phyloP scores from a whole-genome alignment of 2,113 vertebrate species.

The Otolemur garnettii region DNA sequence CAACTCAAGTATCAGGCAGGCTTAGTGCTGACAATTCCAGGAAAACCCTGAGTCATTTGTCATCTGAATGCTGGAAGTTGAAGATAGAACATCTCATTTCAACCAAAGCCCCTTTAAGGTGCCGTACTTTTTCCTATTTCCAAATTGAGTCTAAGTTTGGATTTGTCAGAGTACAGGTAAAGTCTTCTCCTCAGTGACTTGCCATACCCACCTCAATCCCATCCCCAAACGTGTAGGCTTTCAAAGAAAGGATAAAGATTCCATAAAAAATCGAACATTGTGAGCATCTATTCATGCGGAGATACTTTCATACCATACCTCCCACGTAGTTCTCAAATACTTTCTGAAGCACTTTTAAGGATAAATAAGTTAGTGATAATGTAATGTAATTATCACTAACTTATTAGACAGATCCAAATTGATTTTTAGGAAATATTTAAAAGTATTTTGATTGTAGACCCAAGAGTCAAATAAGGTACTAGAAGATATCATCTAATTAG shows the following conservation, averaged over 20 bases:
- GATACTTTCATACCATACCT: not conserved
- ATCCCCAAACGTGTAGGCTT: not conserved
- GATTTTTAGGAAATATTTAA: not conserved
- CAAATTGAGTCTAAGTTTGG: slow-evolving; percentile 16
- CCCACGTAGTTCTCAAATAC: not conserved
- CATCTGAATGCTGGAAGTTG: not conserved
- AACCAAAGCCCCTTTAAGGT: not conserved
- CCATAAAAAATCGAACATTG: not conserved
- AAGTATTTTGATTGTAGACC: not conserved
- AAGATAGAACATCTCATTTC: not conserved
- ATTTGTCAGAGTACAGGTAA: not conserved
- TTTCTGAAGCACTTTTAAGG: not conserved
- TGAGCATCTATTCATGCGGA: not conserved
- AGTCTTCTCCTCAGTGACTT: not conserved
- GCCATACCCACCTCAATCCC: too few species aligned
- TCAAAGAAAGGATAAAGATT: not conserved
- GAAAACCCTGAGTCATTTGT: not conserved
- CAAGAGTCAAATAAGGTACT: not conserved
- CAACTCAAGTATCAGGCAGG: not conserved
- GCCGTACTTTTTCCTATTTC: not conserved
- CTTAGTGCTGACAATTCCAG: not conserved
- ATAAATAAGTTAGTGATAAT: not conserved
- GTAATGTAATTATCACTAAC: not conserved
- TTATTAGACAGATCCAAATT: not conserved
- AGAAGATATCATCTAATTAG: not conserved